Base-by-base conservation (phyloP, 2,113 vertebrate genomes). In the Merops nubicus region DNA sequence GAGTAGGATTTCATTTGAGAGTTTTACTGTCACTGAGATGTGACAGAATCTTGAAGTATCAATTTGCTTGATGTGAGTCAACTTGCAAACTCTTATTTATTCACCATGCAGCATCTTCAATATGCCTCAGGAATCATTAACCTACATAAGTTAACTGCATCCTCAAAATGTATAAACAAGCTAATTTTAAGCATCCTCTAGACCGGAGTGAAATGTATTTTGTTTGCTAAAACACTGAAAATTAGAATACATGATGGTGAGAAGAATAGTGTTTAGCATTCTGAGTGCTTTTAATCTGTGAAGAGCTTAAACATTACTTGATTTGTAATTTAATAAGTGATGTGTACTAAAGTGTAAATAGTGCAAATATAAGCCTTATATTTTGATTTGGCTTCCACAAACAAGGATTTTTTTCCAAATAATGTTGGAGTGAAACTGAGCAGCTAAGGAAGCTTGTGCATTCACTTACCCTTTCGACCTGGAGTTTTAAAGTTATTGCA, bases 121-220 rank as follows among this genome's bases (percentile, higher is more conserved):
- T 64, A 82, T 60, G 69, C 72, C 77, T 45, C 73, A 67, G 75
- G 56, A 96, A 85, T 88, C 63, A 67, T 94, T 94, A 97, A 83
- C 82, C 74, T 73, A 57, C 20, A 0, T 81, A 95, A 96, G 93
- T 88, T 87, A 96, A 77, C 68, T 74, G n/a, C 76, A 74, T 85
- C 82, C 62, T 88, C 89, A 76, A 97, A 97, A 81, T 54, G 78
- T 56, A 92, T 78, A 93, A 96, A 95, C 92, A 91, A 62, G 72
- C 50, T 95, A 90, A 94, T 96, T 96, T 95, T 90, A 88, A 91
- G 93, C 84, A 94, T 87, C 94, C 34, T 95, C 89, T 82, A 92
- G 21, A 82, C 81, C 62, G 28, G 81, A 91, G 53, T 1, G 3
- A 88, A 91, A 81, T 2, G 0, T 56, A 92, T 92, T 96, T 95